Conservation (phyloP, 1,140 invertebrate genomes). For the Ips nitidus region DNA sequence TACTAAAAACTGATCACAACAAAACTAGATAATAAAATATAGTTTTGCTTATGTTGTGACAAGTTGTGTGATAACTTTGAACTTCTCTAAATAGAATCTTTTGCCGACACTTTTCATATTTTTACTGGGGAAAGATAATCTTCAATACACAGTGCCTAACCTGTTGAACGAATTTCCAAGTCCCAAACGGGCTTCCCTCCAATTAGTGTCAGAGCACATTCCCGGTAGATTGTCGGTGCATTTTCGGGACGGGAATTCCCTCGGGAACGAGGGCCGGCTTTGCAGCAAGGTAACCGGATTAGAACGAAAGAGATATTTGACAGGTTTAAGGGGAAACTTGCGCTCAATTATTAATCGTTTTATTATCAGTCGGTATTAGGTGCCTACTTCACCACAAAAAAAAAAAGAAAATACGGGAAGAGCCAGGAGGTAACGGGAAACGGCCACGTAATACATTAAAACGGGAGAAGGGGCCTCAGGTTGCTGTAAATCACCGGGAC, state of each 20-base stretch:
- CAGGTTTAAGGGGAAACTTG: constrained; percentile 12
- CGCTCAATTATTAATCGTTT: constrained; percentile 2
- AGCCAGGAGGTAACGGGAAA: constrained; percentile 1
- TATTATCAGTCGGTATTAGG: background rate
- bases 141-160: background rate
- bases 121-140: too few relatives aligned
- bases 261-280: constrained; percentile 19
- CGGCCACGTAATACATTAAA: constrained; percentile 26
- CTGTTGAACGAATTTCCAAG: constrained; percentile 4
- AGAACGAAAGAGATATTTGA: constrained; percentile 16
- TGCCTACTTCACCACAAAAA: background rate
- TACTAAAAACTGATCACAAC: too few relatives aligned
- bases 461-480: constrained; percentile 14
- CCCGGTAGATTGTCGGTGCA: constrained; percentile 20
- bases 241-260: constrained; percentile 16
- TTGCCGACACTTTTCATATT: too few relatives aligned
- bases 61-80: too few relatives aligned
- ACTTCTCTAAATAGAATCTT: too few relatives aligned
- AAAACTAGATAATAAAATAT: too few relatives aligned
- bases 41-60: too few relatives aligned
- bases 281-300: constrained; percentile 20
- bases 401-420: background rate
- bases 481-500: constrained; percentile 16
- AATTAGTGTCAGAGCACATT: constrained; percentile 24
- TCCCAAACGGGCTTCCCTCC: constrained; percentile 11